Conservation (phyloP, 2,888 invertebrate genomes). For the Tetragonisca angustula region DNA sequence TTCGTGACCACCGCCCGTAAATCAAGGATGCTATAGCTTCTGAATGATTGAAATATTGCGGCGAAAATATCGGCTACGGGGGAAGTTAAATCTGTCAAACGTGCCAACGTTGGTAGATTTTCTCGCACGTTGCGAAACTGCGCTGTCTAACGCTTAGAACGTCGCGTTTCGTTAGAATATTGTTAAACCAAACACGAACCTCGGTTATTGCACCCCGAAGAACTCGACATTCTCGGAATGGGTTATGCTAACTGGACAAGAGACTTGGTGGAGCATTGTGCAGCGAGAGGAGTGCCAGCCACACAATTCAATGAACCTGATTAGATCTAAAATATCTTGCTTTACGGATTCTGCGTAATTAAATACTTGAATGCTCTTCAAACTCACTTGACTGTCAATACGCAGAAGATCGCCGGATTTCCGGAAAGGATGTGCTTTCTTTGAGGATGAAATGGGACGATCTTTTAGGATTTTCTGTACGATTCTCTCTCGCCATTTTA, state of each 20-base stretch:
- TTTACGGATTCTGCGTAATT: not conserved
- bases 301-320: conserved; percentile 6
- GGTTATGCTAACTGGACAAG: conserved; percentile 10
- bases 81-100: not conserved
- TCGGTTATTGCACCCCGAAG: conserved; percentile 16
- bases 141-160: not conserved
- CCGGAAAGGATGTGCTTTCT: not conserved
- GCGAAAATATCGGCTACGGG: conserved; percentile 4
- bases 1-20: conserved; percentile 2
- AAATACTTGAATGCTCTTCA: not conserved
- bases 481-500: too few species aligned
- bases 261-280: not conserved
- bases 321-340: conserved; percentile 15
- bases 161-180: conserved; percentile 5
- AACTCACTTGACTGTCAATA: not conserved
- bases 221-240: not conserved
- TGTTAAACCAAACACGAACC: conserved; percentile 15
- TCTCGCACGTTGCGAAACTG: not conserved
- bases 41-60: conserved; percentile 2
- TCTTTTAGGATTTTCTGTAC: too few species aligned
- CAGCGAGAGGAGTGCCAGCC: not conserved
- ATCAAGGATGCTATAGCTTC: not conserved
- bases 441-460: too few species aligned
- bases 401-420: too few species aligned
- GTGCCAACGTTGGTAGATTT: not conserved